These are phyloP conservation scores for Serripes groenlandicus DNA, from an alignment of 2,888 invertebrate species.

Conservation along the genomic window DNA sequence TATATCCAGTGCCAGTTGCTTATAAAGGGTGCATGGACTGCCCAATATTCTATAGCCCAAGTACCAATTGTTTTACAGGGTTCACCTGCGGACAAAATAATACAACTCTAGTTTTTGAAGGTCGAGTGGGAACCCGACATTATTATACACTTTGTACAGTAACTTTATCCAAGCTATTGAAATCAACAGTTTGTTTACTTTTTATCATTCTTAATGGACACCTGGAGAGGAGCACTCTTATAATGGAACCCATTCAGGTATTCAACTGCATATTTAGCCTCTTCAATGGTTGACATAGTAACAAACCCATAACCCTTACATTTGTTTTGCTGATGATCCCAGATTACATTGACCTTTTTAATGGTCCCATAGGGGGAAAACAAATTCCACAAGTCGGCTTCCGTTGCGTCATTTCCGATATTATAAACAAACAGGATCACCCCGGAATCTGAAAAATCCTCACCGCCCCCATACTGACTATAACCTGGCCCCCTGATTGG, in stretches of 20 bases:
- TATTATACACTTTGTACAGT: background rate
- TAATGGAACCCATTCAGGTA: constrained; percentile 85
- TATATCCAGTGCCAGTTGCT: too few species aligned
- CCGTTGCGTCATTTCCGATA: constrained; percentile 85
- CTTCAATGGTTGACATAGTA: constrained; percentile 86
- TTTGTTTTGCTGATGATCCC: constrained; percentile 83
- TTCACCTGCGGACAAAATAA: too few species aligned
- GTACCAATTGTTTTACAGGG: too few species aligned
- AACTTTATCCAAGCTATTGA: too few species aligned
- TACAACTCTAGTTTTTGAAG: background rate
- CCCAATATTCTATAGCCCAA: too few species aligned
- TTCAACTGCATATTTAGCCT: constrained; percentile 85
- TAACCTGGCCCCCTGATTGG: constrained; percentile 7
- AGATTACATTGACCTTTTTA: constrained; percentile 85
- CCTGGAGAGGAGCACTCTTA: constrained; percentile 85
- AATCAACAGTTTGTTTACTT: constrained; percentile 4
- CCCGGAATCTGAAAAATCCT: constrained; percentile 19
- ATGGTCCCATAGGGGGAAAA: constrained; percentile 86
- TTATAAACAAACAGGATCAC: constrained; percentile 85
- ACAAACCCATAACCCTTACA: constrained; percentile 87
- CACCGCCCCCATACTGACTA: constrained; percentile 46
- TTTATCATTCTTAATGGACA: constrained; percentile 77
- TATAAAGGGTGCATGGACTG: too few species aligned
- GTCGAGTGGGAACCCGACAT: too few species aligned
- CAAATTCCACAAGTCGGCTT: constrained; percentile 84